These are phyloP conservation scores for Acipenser ruthenus DNA, from an alignment of 2,797 vertebrate species.

Conservation along the genomic window DNA sequence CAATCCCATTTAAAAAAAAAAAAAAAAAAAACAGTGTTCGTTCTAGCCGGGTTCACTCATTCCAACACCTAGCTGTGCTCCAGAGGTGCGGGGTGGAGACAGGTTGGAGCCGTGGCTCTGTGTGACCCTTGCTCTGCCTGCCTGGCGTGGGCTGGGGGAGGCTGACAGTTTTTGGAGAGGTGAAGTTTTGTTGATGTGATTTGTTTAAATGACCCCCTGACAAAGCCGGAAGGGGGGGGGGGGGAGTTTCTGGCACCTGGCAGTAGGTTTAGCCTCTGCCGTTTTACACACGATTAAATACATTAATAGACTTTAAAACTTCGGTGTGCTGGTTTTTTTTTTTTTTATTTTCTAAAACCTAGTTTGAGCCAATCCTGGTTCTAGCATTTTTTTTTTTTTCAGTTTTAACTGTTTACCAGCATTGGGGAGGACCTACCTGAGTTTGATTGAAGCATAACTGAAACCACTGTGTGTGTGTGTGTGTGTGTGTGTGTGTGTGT, in stretches of 20 bases:
- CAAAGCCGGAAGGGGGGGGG: no score
- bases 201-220: constrained; percentile 34
- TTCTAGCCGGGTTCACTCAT: constrained; percentile 14
- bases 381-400: no score
- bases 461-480: no score
- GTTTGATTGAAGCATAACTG: no score
- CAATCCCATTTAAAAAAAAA: background rate
- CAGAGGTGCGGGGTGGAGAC: constrained; percentile 18
- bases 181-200: constrained; percentile 27
- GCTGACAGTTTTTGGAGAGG: constrained; percentile 28
- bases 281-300: no score
- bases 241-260: constrained; percentile 28
- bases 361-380: no score
- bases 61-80: constrained; percentile 19
- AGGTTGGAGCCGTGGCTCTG: constrained; percentile 12
- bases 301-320: no score
- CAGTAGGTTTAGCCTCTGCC: constrained; percentile 8
- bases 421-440: no score
- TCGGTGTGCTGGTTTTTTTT: no score
- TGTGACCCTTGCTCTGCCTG: constrained; percentile 22
- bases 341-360: no score
- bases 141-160: constrained; percentile 6
- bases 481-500: no score
- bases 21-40: constrained; percentile 5
- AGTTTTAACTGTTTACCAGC: no score